phyloP scores from a whole-genome alignment of 2,888 invertebrate species.

The Lochmaea capreae region DNA sequence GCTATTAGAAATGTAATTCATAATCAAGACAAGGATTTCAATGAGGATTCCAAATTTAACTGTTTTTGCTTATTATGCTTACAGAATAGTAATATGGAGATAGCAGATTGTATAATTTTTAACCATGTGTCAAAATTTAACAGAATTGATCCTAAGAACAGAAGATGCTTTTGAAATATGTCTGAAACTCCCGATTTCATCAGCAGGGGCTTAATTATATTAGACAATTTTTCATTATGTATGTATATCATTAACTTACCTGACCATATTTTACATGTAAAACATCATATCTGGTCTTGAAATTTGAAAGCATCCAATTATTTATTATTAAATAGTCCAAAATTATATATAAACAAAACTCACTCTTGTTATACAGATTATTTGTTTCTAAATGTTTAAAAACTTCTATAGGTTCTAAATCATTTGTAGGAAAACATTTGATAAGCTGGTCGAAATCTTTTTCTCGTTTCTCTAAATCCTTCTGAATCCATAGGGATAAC shows the following conservation, averaged over 20 bases:
- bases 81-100: too few species aligned
- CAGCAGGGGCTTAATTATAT: too few species aligned
- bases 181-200: too few species aligned
- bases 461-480: constrained; percentile 67
- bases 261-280: constrained; percentile 66
- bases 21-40: too few species aligned
- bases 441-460: constrained; percentile 69
- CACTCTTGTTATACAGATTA: constrained; percentile 70
- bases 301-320: constrained; percentile 67
- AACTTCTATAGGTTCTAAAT: constrained; percentile 66
- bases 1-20: too few species aligned
- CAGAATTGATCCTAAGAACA: too few species aligned
- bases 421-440: constrained; percentile 66
- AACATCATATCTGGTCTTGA: constrained; percentile 66
- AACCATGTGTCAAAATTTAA: too few species aligned
- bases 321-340: constrained; percentile 66
- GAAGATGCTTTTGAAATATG: too few species aligned
- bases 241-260: constrained; percentile 51
- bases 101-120: too few species aligned
- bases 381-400: constrained; percentile 70
- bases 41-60: too few species aligned
- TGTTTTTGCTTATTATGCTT: too few species aligned
- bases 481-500: constrained; percentile 69
- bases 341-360: constrained; percentile 70
- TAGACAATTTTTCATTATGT: too few species aligned